These are phyloP conservation scores for Oxytorus armatus DNA, from an alignment of 2,888 invertebrate species.

Conservation along the genomic window DNA sequence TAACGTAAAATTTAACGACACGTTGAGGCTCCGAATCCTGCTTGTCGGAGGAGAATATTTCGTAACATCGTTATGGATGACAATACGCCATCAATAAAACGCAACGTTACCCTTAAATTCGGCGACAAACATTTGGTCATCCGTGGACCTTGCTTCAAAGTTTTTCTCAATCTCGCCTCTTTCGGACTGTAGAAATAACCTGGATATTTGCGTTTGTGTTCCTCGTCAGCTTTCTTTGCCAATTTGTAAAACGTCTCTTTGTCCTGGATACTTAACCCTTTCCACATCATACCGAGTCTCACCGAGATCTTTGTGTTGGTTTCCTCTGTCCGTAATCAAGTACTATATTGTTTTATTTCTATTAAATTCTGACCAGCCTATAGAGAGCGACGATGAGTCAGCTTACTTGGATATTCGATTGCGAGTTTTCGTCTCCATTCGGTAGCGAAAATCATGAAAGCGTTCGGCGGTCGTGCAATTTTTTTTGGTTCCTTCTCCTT, in stretches of 20 bases:
- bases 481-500: constrained; percentile 70
- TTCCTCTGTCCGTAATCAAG: constrained; percentile 78
- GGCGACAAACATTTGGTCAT: constrained; percentile 53
- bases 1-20: constrained; percentile 69
- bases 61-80: too few relatives aligned
- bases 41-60: too few relatives aligned
- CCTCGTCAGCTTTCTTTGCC: constrained; percentile 83
- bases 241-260: constrained; percentile 84
- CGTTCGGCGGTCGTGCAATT: constrained; percentile 85
- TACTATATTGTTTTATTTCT: not conserved
- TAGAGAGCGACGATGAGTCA: not conserved
- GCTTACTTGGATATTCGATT: constrained; percentile 82
- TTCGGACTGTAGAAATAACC: constrained; percentile 84
- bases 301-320: constrained; percentile 85
- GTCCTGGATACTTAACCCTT: constrained; percentile 81
- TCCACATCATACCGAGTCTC: constrained; percentile 85
- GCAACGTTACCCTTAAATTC: constrained; percentile 13
- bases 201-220: constrained; percentile 84
- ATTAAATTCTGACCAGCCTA: not conserved
- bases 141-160: constrained; percentile 67
- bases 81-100: too few relatives aligned
- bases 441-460: constrained; percentile 86
- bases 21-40: constrained; percentile 67
- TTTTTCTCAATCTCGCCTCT: constrained; percentile 82
- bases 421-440: constrained; percentile 85